These are phyloP conservation scores for Cynodonichthys magdalenae DNA, from an alignment of 2,797 vertebrate genomes.

Conservation along the genomic window DNA sequence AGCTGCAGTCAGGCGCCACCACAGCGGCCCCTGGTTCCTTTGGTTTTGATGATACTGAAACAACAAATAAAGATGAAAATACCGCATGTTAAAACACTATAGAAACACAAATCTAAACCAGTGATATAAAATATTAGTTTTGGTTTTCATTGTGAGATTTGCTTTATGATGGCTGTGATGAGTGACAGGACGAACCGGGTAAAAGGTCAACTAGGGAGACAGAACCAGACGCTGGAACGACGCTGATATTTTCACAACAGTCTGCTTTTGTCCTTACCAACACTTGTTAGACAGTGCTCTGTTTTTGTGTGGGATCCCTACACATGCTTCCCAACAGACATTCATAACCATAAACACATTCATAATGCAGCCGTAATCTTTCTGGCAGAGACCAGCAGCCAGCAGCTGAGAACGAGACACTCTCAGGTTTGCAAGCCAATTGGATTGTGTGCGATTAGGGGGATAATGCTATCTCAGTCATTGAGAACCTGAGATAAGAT, in stretches of 20 bases:
- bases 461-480: constrained; percentile 74
- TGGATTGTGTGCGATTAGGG: constrained; percentile 76
- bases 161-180: constrained; percentile 14
- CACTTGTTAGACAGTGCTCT: constrained; percentile 43
- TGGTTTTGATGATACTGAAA: constrained; percentile 85
- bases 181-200: constrained; percentile 29
- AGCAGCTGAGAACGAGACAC: constrained; percentile 47
- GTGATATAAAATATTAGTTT: constrained; percentile 12
- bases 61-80: constrained; percentile 34
- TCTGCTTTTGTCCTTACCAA: constrained; percentile 50
- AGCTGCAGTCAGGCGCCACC: constrained; percentile 78
- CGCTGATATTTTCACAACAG: constrained; percentile 71
- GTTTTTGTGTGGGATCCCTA: constrained; percentile 40
- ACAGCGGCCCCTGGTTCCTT: constrained; percentile 81
- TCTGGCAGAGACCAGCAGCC: constrained; percentile 45
- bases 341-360: constrained; percentile 45
- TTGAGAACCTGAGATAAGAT: constrained; percentile 80
- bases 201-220: constrained; percentile 40
- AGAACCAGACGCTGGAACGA: constrained; percentile 66
- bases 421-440: constrained; percentile 57
- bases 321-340: constrained; percentile 36
- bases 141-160: constrained; percentile 6
- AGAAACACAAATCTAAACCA: constrained; percentile 12
- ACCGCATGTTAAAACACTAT: neutral
- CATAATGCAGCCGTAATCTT: constrained; percentile 47